Evolutionary conservation across 2,888 invertebrate species (phyloP).

Genomic region (Platypus cylindrus): DNA sequence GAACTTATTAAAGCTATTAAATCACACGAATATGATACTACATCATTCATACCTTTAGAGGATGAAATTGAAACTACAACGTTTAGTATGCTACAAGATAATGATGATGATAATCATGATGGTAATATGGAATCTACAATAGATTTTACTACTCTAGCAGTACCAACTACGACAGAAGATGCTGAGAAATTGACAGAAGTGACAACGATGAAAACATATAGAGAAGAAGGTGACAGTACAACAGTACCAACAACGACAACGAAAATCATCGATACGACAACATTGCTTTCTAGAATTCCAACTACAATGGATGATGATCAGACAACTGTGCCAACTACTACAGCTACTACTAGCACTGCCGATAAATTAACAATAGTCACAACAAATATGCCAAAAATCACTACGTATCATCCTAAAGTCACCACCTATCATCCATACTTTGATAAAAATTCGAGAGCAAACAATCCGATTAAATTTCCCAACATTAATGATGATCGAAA

Average conservation of each 20-base stretch:
- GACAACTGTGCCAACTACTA: slow-evolving; percentile 7
- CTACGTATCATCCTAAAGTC: slow-evolving; percentile 14
- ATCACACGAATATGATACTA: slow-evolving; percentile 4
- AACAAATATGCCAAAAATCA: slow-evolving; percentile 14
- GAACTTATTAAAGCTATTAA: slow-evolving; percentile 6
- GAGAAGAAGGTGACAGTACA: background rate
- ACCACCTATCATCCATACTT: slow-evolving; percentile 13
- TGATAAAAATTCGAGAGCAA: slow-evolving; percentile 6
- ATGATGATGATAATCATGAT: slow-evolving; percentile 6
- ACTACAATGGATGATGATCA: no score
- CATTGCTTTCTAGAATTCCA: slow-evolving; percentile 1
- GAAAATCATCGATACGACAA: background rate
- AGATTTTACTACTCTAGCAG: background rate
- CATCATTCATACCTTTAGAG: slow-evolving; percentile 1
- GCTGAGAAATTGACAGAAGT: background rate
- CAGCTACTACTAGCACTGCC: background rate
- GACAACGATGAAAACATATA: background rate
- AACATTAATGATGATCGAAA: slow-evolving; percentile 7
- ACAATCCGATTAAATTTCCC: slow-evolving; percentile 17
- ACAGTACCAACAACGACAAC: slow-evolving; percentile 1
- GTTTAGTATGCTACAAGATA: slow-evolving; percentile 3
- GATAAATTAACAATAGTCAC: slow-evolving; percentile 5
- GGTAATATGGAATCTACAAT: slow-evolving; percentile 1
- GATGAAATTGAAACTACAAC: background rate
- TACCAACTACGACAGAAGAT: background rate